Conservation (phyloP, 2,797 vertebrate species). For the Karalla daura region DNA sequence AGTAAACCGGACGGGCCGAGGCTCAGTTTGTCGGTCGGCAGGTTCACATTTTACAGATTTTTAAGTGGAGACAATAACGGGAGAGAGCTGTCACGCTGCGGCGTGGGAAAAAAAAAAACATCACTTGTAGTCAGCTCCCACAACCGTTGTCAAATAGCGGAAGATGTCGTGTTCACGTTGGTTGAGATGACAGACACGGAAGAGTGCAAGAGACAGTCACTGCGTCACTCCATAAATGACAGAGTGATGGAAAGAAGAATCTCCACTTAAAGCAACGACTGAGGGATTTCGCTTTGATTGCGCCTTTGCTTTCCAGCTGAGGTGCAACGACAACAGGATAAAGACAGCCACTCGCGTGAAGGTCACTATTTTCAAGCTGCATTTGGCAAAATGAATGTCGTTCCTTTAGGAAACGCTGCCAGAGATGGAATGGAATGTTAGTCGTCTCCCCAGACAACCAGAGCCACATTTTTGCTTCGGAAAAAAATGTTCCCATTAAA, state of each 20-base stretch:
- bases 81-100: too few relatives aligned
- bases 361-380: conserved; percentile 9
- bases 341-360: conserved; percentile 3
- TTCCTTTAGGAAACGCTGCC: not conserved
- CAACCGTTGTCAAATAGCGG: too few relatives aligned
- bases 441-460: not conserved
- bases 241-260: not conserved
- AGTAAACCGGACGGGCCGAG: not conserved
- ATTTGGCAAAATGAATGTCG: not conserved
- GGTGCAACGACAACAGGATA: conserved; percentile 25
- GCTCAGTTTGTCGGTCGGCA: not conserved
- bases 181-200: conserved; percentile 1
- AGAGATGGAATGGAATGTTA: not conserved
- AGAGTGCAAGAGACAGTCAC: conserved; percentile 5
- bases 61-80: too few relatives aligned
- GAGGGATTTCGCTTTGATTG: not conserved
- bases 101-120: not conserved
- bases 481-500: too few relatives aligned
- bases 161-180: too few relatives aligned
- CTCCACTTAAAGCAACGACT: not conserved
- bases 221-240: conserved; percentile 7
- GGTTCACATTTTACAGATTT: not conserved
- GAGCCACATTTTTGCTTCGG: not conserved
- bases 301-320: conserved; percentile 11
- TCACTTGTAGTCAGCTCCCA: too few relatives aligned